Evolutionary conservation across 2,888 invertebrate genomes (phyloP).

Genomic region (Melipona beecheii): DNA sequence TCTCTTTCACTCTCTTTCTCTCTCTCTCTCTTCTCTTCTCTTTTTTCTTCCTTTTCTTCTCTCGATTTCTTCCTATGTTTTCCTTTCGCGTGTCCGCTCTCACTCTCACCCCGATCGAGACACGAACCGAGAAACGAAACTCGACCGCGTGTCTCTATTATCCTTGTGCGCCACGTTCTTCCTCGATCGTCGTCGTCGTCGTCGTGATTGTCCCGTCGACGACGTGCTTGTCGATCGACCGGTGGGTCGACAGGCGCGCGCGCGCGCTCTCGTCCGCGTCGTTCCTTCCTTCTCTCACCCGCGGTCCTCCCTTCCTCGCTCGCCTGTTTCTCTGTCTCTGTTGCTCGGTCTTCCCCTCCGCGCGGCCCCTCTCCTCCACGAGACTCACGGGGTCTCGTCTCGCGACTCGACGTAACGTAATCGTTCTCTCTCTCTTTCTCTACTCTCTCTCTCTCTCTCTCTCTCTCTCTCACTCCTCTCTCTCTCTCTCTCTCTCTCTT

Average conservation of each 20-base stretch:
- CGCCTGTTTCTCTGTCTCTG: conserved; percentile 21
- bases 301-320: not conserved
- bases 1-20: not conserved
- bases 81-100: too few relatives aligned
- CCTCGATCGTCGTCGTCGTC: conserved; percentile 22
- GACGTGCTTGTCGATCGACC: conserved; percentile 71
- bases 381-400: conserved; percentile 46
- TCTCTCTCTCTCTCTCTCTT: too few relatives aligned
- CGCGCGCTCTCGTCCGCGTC: conserved; percentile 40
- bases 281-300: conserved; percentile 27
- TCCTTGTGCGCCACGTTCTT: conserved; percentile 37
- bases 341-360: conserved; percentile 24
- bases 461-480: not conserved
- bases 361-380: conserved; percentile 26
- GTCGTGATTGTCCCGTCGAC: conserved; percentile 51
- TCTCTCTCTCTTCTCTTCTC: not conserved
- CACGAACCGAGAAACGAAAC: not conserved
- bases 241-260: conserved; percentile 66
- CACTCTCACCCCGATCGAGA: not conserved
- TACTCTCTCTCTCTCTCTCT: too few relatives aligned
- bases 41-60: conserved; percentile 4
- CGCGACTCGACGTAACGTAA: conserved; percentile 57
- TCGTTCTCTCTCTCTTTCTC: conserved; percentile 18
- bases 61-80: not conserved
- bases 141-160: conserved; percentile 18